These are phyloP conservation scores for Drosophila peninsularis DNA, from an alignment of 2,888 invertebrate genomes.

Conservation along the genomic window DNA sequence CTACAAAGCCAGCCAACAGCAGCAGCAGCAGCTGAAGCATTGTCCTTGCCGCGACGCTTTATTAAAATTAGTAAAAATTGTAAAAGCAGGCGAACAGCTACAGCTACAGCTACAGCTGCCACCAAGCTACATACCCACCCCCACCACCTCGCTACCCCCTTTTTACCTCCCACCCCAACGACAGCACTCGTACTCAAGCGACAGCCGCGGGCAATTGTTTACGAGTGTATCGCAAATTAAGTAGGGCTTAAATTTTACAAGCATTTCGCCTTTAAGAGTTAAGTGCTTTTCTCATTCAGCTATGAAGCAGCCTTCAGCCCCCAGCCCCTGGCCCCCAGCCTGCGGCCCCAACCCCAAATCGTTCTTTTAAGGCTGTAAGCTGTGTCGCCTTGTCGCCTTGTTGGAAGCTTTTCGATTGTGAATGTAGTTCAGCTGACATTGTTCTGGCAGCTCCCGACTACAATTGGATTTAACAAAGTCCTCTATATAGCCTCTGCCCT, in stretches of 20 bases:
- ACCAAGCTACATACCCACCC: background rate
- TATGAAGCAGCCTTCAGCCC: constrained; percentile 9
- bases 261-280: constrained; percentile 79
- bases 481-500: background rate
- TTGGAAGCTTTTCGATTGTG: constrained; percentile 2
- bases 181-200: constrained; percentile 43
- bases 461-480: constrained; percentile 1
- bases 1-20: constrained; percentile 33
- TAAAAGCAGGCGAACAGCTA: constrained; percentile 24
- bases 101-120: constrained; percentile 10
- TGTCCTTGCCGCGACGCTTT: constrained; percentile 63
- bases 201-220: constrained; percentile 73
- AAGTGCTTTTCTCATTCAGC: constrained; percentile 71
- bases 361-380: constrained; percentile 9
- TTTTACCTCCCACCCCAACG: background rate
- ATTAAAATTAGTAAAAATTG: constrained; percentile 83
- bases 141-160: background rate
- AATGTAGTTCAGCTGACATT: constrained; percentile 1
- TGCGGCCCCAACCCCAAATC: no score
- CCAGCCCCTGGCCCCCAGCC: background rate
- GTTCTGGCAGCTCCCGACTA: background rate
- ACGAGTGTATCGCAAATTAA: constrained; percentile 79
- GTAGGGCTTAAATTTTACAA: constrained; percentile 80
- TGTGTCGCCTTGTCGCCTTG: constrained; percentile 21
- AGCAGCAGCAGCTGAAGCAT: constrained; percentile 40